A percentile compares a stretch with the other conserved stretches of the same genome.
These are phyloP conservation scores for Taurulus bubalis DNA, from an alignment of 2,113 vertebrate species.

Conservation along the genomic window DNA sequence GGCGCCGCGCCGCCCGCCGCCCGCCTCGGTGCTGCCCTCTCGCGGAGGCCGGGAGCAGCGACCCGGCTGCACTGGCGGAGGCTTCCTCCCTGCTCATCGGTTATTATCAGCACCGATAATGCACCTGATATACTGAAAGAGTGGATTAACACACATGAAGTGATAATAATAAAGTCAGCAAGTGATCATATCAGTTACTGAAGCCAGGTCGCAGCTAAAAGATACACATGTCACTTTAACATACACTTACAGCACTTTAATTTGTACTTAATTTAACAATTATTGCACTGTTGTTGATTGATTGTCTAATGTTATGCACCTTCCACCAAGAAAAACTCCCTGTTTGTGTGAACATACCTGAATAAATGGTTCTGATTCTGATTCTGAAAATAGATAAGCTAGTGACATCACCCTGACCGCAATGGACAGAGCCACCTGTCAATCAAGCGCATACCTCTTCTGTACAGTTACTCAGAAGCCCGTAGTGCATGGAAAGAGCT, in stretches of 20 bases:
- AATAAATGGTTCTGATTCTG: no score
- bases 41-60: slow-evolving; percentile 6
- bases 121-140: background rate
- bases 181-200: background rate
- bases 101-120: no score
- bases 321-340: no score
- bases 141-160: background rate
- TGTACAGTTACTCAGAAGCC: background rate
- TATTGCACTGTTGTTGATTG: no score
- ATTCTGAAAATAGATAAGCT: background rate
- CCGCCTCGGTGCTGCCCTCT: slow-evolving; percentile 49
- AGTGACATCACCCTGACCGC: background rate
- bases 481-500: background rate
- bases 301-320: no score
- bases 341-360: no score
- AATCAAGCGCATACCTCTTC: background rate
- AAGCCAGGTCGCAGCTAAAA: background rate
- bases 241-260: no score
- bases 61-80: background rate
- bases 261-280: no score
- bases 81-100: background rate
- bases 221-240: no score
- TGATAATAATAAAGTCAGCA: background rate
- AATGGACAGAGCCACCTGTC: background rate
- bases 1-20: slow-evolving; percentile 12